Conservation (phyloP, 2,888 invertebrate species). For the Zaprionus lineosus region DNA sequence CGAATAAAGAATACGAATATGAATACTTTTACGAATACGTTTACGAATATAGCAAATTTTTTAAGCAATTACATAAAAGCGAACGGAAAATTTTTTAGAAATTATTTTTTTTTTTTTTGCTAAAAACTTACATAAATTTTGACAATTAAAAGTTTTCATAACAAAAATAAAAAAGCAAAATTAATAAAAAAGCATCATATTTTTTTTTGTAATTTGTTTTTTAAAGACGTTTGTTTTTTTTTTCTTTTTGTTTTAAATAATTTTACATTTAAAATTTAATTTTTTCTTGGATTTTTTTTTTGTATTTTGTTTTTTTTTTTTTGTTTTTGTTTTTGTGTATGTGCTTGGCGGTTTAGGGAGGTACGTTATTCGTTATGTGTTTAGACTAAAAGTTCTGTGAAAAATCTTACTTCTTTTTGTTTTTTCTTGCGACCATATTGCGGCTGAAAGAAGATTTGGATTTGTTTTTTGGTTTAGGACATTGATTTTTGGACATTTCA, state of each 20-base stretch:
- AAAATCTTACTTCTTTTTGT: constrained; percentile 98
- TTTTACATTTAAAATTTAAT: constrained; percentile 13
- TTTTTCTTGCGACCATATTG: constrained; percentile 97
- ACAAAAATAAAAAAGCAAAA: constrained; percentile 50
- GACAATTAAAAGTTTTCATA: constrained; percentile 57
- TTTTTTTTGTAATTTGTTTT: constrained; percentile 22
- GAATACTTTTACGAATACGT: constrained; percentile 22
- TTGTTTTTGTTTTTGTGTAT: constrained; percentile 6
- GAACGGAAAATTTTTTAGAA: constrained; percentile 24
- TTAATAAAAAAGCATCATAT: constrained; percentile 35
- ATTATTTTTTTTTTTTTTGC: constrained; percentile 19
- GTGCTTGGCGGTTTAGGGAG: constrained; percentile 21
- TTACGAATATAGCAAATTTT: constrained; percentile 36
- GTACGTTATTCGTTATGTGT: constrained; percentile 40
- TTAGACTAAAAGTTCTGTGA: constrained; percentile 69
- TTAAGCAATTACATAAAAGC: constrained; percentile 39
- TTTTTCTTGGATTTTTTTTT: constrained; percentile 19
- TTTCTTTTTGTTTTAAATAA: constrained; percentile 6
- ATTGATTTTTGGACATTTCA: constrained; percentile 37
- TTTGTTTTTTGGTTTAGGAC: constrained; percentile 66
- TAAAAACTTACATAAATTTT: constrained; percentile 50
- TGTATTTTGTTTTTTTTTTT: constrained; percentile 15
- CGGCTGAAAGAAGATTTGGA: constrained; percentile 83
- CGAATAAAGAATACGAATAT: constrained; percentile 26
- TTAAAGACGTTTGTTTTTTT: too few species aligned